These are phyloP conservation scores for Furcula furcula DNA, from an alignment of 2,888 invertebrate genomes.

Conservation along the genomic window DNA sequence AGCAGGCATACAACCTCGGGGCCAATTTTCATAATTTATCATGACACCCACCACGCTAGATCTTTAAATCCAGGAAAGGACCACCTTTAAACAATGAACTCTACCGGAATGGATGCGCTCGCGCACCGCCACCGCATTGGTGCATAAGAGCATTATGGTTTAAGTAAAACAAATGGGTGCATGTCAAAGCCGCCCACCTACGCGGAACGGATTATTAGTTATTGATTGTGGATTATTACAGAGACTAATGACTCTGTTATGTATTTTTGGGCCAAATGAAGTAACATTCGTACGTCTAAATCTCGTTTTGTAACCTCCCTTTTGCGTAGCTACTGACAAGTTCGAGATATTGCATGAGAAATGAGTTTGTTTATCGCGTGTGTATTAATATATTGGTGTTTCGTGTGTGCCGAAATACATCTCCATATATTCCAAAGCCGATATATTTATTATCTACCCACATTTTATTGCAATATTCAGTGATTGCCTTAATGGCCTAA, in stretches of 20 bases:
- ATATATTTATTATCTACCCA: too few species aligned
- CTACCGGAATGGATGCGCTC: slow-evolving; percentile 25
- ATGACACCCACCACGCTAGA: slow-evolving; percentile 32
- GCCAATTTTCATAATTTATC: slow-evolving; percentile 32
- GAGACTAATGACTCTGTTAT: slow-evolving; percentile 32
- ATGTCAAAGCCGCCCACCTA: slow-evolving; percentile 53
- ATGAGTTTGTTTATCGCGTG: neutral
- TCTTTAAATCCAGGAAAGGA: slow-evolving; percentile 47
- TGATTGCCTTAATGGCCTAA: too few species aligned
- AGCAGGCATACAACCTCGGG: slow-evolving; percentile 15
- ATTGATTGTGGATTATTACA: slow-evolving; percentile 54
- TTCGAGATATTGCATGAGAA: slow-evolving; percentile 1
- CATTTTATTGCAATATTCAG: too few species aligned
- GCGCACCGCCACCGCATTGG: slow-evolving; percentile 34
- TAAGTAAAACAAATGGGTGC: slow-evolving; percentile 70
- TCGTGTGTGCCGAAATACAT: slow-evolving; percentile 2
- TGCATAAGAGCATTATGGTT: slow-evolving; percentile 57
- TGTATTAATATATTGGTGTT: neutral
- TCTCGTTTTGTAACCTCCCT: slow-evolving; percentile 18
- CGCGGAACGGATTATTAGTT: slow-evolving; percentile 52
- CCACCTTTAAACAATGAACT: slow-evolving; percentile 48
- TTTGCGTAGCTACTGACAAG: slow-evolving; percentile 2
- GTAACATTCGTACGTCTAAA: slow-evolving; percentile 17
- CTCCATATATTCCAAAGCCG: neutral
- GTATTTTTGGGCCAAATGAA: slow-evolving; percentile 29